A percentile compares a stretch with the other conserved stretches of the same genome.
Evolutionary conservation across 2,888 invertebrate genomes (phyloP).

Genomic region (Oscheius sp.): DNA sequence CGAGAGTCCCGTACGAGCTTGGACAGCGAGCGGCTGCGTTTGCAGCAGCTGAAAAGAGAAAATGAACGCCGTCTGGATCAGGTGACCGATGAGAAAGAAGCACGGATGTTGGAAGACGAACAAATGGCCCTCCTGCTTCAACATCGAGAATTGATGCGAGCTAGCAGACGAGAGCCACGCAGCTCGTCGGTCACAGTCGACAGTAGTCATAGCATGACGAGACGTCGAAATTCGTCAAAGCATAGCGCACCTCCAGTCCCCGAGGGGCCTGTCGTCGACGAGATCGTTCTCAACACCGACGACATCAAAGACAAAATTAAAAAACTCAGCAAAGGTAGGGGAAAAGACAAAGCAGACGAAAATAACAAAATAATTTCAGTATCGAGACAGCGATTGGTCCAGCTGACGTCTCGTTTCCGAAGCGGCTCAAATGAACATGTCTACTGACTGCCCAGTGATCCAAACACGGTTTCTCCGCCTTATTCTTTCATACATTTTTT

Average conservation of each 20-base stretch:
- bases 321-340: slow-evolving; percentile 21
- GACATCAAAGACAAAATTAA: slow-evolving; percentile 27
- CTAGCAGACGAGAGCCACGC: neutral
- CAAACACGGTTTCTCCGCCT: no score
- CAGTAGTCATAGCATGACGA: no score
- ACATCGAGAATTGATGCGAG: slow-evolving; percentile 83
- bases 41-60: slow-evolving; percentile 30
- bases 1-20: slow-evolving; percentile 29
- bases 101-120: slow-evolving; percentile 82
- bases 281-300: slow-evolving; percentile 18
- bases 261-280: slow-evolving; percentile 36
- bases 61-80: slow-evolving; percentile 37
- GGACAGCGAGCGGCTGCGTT: slow-evolving; percentile 17
- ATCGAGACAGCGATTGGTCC: slow-evolving; percentile 7
- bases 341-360: neutral
- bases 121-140: slow-evolving; percentile 87
- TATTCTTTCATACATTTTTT: no score
- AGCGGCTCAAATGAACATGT: slow-evolving; percentile 21
- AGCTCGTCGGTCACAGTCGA: neutral
- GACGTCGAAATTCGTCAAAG: slow-evolving; percentile 12
- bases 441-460: neutral
- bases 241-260: slow-evolving; percentile 24
- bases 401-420: slow-evolving; percentile 9
- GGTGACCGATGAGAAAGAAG: slow-evolving; percentile 38
- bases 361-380: neutral